phyloP scores from a whole-genome alignment of 2,113 vertebrate species.

The Leucoraja erinaceus region DNA sequence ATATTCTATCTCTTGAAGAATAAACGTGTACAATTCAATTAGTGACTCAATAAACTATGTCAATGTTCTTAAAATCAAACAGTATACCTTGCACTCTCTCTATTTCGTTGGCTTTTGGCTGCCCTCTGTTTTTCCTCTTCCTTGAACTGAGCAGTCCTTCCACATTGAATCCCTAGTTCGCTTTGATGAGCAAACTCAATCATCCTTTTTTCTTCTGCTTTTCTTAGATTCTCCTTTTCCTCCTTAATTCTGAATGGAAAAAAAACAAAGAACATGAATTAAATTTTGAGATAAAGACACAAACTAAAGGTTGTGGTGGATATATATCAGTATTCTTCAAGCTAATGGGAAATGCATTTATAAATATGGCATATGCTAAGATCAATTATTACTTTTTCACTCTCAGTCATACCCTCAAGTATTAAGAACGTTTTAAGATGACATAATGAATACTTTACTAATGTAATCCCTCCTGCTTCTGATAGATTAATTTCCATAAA shows the following conservation, averaged over 20 bases:
- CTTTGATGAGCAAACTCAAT: conserved; percentile 28
- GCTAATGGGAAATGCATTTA: not conserved
- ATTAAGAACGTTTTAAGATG: not conserved
- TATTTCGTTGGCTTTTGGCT: conserved; percentile 53
- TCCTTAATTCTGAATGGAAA: conserved; percentile 68
- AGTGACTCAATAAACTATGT: not conserved
- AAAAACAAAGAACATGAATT: not conserved
- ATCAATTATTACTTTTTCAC: not conserved
- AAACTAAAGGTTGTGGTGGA: not conserved
- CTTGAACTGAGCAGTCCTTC: conserved; percentile 56
- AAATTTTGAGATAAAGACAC: not conserved
- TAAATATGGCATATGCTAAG: not conserved
- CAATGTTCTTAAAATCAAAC: not conserved
- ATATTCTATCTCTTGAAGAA: no score
- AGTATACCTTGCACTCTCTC: conserved; percentile 58
- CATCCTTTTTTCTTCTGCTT: conserved; percentile 63
- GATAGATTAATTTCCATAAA: not conserved
- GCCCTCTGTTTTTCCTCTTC: conserved; percentile 56
- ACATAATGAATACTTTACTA: not conserved
- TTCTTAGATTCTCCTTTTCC: conserved; percentile 66
- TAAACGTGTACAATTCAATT: not conserved
- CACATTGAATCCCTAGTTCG: conserved; percentile 48
- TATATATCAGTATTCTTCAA: not conserved
- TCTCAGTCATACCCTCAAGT: no score
- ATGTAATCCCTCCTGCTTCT: not conserved